These are phyloP conservation scores for Dendrocincla fuliginosa DNA, from an alignment of 2,797 vertebrate species.

Conservation along the genomic window DNA sequence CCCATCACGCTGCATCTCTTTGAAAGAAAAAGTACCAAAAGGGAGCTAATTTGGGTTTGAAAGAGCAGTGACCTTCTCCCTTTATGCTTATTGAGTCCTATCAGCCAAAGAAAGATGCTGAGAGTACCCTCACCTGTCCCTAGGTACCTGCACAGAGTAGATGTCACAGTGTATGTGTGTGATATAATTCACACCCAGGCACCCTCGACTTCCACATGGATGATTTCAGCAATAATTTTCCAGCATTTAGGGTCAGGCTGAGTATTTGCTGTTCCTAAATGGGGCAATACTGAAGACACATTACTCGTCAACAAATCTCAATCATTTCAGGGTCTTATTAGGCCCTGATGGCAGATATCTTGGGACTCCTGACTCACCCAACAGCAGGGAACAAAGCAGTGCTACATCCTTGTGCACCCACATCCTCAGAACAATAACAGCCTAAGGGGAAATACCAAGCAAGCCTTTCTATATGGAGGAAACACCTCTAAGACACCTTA, in stretches of 20 bases:
- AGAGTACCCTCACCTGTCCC: background rate
- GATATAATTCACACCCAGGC: background rate
- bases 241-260: background rate
- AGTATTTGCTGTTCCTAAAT: background rate
- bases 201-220: rapidly evolving
- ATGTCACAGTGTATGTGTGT: background rate
- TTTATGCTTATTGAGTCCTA: background rate
- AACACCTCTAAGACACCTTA: background rate
- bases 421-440: background rate
- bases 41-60: background rate
- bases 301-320: background rate
- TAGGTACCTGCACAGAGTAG: background rate
- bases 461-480: background rate
- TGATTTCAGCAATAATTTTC: background rate
- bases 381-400: background rate
- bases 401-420: background rate
- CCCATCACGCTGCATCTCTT: background rate
- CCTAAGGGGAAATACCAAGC: slow-evolving; percentile 4
- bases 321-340: background rate
- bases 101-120: background rate
- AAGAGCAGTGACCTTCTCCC: background rate
- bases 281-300: background rate
- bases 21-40: background rate
- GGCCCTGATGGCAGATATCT: background rate
- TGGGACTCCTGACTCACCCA: background rate